These are phyloP conservation scores for Eristalis tenax DNA, from an alignment of 2,888 invertebrate genomes.

Conservation along the genomic window DNA sequence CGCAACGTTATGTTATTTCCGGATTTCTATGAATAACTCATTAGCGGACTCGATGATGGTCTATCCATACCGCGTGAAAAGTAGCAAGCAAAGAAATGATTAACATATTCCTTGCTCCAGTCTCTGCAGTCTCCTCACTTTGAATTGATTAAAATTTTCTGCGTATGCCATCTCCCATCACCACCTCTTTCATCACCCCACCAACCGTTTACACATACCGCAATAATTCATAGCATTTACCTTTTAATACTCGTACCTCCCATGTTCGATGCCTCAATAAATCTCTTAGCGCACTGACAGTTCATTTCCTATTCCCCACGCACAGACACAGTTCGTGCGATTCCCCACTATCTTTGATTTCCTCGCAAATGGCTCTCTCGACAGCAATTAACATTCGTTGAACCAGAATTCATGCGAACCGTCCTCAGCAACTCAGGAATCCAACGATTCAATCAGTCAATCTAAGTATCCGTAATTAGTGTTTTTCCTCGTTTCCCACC, in stretches of 20 bases:
- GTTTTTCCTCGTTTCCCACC: constrained; percentile 11
- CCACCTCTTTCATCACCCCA: neutral
- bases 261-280: neutral
- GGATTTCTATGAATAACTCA: no score
- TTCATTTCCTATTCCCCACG: neutral
- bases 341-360: constrained; percentile 8
- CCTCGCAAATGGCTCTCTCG: constrained; percentile 1
- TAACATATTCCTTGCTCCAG: no score
- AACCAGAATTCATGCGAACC: constrained; percentile 20
- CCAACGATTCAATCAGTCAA: constrained; percentile 11
- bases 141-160: neutral
- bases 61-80: no score
- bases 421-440: neutral
- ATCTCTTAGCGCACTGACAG: neutral
- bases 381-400: constrained; percentile 17
- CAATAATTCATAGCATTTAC: neutral
- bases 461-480: constrained; percentile 24
- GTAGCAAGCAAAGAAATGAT: no score
- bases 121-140: no score
- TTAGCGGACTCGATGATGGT: no score
- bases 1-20: no score
- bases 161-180: neutral
- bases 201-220: neutral
- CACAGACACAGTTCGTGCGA: neutral
- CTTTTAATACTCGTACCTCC: neutral